Base-by-base conservation (phyloP, 2,113 vertebrate species). In the Passerina amoena region DNA sequence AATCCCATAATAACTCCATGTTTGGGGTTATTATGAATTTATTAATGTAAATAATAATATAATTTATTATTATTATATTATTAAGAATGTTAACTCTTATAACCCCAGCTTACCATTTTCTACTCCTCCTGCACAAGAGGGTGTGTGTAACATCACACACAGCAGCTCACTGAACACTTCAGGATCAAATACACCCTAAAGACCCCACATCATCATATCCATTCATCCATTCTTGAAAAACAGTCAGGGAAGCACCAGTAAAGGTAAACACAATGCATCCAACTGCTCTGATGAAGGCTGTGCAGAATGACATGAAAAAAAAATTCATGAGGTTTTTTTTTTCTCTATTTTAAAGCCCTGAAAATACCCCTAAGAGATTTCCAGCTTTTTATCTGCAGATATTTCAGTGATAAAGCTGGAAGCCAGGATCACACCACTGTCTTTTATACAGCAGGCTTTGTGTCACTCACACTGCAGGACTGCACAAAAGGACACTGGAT, bases 401-500 rank as follows among this genome's bases (percentile, higher is more conserved):
- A 63, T 54, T 78, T 75, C 51, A 85, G 78, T 0, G 9, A 48
- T 24, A 45, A 7, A 82, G 33, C 65, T 90, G 61, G 42, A 83
- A 91, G 80, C 12, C 30, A 57, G 42, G 51, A 45, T 51, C 38
- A 68, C 51, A 59, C 9, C 37, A 16, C 28, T 35, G 23, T 27
- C 71, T 76, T 86, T 51, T 27, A 14, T 9, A 64, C 25, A 42
- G 15, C 3, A 64, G 47, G 48, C 42, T 44, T 60, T 42, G 72
- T 51, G 53, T 13, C 11, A 1, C 28, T 81, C 42, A 9, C 40
- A 1, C 31, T 88, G 64, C 48, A 75, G 57, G 44, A 38, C n/a
- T 22, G 31, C 2, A 12, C n/a, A 51, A 37, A 71, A 45, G 1
- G 1, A 66, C 47, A 53, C 0, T 14, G 38, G 42, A 50, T n/a